A percentile compares a stretch with the other conserved stretches of the same genome.
These are phyloP conservation scores for Propithecus deckenii DNA, from an alignment of 2,797 vertebrate species.

Conservation along the genomic window DNA sequence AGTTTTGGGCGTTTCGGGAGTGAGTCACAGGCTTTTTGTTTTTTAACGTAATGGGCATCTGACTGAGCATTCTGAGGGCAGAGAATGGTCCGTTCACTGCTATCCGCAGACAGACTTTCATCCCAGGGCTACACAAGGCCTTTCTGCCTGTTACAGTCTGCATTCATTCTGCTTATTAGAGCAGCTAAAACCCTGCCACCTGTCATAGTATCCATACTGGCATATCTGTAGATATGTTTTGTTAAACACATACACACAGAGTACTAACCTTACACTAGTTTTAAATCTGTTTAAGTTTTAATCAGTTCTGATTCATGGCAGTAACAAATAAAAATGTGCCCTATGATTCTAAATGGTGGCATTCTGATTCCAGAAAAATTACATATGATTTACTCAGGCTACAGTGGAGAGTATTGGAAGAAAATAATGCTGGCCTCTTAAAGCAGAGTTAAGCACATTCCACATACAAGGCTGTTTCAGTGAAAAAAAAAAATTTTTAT, in stretches of 20 bases:
- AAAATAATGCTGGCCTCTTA: not conserved
- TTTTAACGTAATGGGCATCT: not conserved
- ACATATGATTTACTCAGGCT: slow-evolving; percentile 33
- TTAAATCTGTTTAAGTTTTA: not conserved
- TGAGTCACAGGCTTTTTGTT: not conserved
- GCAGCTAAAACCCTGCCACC: not conserved
- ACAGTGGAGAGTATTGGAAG: not conserved
- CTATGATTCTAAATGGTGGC: slow-evolving; percentile 7
- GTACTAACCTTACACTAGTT: not conserved
- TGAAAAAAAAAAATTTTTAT: not conserved
- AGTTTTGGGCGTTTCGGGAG: slow-evolving; percentile 5
- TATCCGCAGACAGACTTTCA: not conserved
- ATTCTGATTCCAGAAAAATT: slow-evolving; percentile 19
- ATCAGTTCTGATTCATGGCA: not conserved
- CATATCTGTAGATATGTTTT: not conserved
- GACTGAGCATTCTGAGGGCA: not conserved
- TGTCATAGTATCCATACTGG: not conserved
- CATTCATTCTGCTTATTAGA: not conserved
- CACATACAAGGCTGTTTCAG: not conserved
- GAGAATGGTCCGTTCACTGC: not conserved
- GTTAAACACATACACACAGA: not conserved
- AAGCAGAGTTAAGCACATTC: not conserved
- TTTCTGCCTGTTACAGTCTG: not conserved
- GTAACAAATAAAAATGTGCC: slow-evolving; percentile 10
- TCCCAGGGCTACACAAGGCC: not conserved